Conservation (phyloP, 1,140 invertebrate species). For the Drosophila tani region DNA sequence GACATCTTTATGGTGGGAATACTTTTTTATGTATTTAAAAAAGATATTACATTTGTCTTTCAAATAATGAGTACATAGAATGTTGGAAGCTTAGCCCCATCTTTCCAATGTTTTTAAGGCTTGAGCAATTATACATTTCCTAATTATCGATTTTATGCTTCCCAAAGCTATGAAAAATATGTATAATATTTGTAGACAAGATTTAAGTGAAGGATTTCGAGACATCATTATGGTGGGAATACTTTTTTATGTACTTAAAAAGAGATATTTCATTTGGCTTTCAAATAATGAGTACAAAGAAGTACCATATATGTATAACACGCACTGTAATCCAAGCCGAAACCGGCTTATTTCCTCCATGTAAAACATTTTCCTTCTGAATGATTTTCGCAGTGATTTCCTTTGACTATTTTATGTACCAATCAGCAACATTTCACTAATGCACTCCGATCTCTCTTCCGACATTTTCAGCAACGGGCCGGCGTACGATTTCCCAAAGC, state of each 20-base stretch:
- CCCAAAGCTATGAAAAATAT: no score
- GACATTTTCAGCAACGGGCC: constrained; percentile 68
- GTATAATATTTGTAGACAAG: no score
- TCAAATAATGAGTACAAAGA: no score
- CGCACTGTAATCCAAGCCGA: constrained; percentile 15
- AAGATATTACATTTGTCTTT: no score
- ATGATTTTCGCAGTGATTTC: constrained; percentile 28
- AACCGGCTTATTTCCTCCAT: constrained; percentile 13
- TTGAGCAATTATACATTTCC: not conserved
- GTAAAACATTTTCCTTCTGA: constrained; percentile 29
- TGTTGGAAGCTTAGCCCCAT: not conserved
- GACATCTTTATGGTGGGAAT: not conserved
- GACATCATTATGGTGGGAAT: not conserved
- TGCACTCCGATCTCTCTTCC: constrained; percentile 55
- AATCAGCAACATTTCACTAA: constrained; percentile 60
- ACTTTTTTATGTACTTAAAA: no score
- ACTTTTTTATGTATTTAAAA: no score
- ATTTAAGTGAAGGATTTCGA: not conserved
- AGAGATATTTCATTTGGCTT: no score
- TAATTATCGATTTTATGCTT: not conserved
- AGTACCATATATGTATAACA: not conserved
- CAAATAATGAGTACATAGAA: no score
- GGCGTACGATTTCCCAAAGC: constrained; percentile 77
- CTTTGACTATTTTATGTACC: constrained; percentile 39
- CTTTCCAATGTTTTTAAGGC: not conserved